phyloP scores from a whole-genome alignment of 2,888 invertebrate genomes.

The Melanophora roralis region DNA sequence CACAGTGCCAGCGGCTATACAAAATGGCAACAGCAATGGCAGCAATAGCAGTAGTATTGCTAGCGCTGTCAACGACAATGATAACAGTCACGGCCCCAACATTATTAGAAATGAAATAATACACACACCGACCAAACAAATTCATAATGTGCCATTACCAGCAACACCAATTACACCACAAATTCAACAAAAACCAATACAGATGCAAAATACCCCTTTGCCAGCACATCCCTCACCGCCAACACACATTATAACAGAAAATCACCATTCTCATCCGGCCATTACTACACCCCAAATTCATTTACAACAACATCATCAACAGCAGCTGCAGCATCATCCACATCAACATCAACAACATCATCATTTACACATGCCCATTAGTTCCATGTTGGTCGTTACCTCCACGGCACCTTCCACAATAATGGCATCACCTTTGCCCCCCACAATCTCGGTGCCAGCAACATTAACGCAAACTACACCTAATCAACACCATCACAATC shows the following conservation, averaged over 20 bases:
- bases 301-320: constrained; percentile 59
- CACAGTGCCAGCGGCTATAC: constrained; percentile 48
- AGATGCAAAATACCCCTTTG: constrained; percentile 55
- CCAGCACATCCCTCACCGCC: constrained; percentile 51
- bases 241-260: constrained; percentile 43
- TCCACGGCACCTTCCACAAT: constrained; percentile 35
- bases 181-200: constrained; percentile 43
- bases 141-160: constrained; percentile 58
- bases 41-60: constrained; percentile 2
- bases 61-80: constrained; percentile 37
- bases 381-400: constrained; percentile 52
- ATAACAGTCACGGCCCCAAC: constrained; percentile 32
- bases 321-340: constrained; percentile 23
- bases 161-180: constrained; percentile 53
- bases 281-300: constrained; percentile 62
- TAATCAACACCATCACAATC: constrained; percentile 46
- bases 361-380: constrained; percentile 67
- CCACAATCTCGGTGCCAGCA: constrained; percentile 1
- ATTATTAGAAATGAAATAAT: constrained; percentile 39
- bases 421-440: constrained; percentile 50
- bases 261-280: constrained; percentile 18
- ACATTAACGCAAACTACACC: constrained; percentile 41
- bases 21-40: constrained; percentile 35
- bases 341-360: constrained; percentile 46
- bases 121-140: constrained; percentile 62